phyloP scores from a whole-genome alignment of 2,888 invertebrate species.

The Parelbella ahira region DNA sequence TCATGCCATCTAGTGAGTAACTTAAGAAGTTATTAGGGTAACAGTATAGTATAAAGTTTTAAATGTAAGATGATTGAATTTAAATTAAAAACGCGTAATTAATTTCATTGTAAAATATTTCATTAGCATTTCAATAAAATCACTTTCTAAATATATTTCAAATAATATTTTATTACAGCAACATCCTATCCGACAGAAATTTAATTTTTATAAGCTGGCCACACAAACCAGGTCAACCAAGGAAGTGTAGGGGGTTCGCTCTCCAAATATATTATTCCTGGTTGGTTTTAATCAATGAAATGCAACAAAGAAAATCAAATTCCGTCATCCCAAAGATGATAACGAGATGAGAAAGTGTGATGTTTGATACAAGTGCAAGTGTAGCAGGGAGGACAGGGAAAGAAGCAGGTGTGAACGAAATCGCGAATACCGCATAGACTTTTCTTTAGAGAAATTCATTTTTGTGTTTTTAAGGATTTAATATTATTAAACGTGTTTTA shows the following conservation, averaged over 20 bases:
- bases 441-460: slow-evolving; percentile 39
- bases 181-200: too few species aligned
- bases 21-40: too few species aligned
- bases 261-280: slow-evolving; percentile 52
- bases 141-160: too few species aligned
- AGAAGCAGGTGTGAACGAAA: slow-evolving; percentile 50
- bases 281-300: slow-evolving; percentile 53
- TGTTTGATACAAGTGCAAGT: slow-evolving; percentile 47
- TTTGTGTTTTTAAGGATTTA: slow-evolving; percentile 39
- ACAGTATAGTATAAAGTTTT: too few species aligned
- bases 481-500: slow-evolving; percentile 34
- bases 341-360: slow-evolving; percentile 52
- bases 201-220: slow-evolving; percentile 48
- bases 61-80: too few species aligned
- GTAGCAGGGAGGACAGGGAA: slow-evolving; percentile 46
- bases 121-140: too few species aligned
- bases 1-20: too few species aligned
- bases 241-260: slow-evolving; percentile 63
- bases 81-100: too few species aligned
- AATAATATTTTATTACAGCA: background rate
- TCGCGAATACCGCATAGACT: slow-evolving; percentile 67
- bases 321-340: slow-evolving; percentile 38
- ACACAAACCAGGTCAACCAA: slow-evolving; percentile 58
- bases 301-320: slow-evolving; percentile 50
- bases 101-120: too few species aligned